phyloP scores from a whole-genome alignment of 64 coral and sea anemone genomes.

The Montipora efflorescens region DNA sequence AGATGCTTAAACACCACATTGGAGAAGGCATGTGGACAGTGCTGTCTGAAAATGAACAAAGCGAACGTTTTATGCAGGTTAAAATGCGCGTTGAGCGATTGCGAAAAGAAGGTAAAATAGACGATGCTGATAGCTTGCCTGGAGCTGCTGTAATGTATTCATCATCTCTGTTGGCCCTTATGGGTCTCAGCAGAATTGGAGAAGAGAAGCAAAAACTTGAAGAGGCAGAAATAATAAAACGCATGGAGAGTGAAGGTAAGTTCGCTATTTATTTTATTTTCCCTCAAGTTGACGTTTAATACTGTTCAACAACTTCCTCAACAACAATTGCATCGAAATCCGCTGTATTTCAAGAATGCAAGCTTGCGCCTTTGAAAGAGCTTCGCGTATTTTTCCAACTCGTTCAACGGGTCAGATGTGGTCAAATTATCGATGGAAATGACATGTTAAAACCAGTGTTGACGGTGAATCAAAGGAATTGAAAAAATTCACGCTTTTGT shows the following conservation, averaged over 20 bases:
- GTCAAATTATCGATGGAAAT: too few relatives aligned
- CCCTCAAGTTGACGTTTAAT: too few relatives aligned
- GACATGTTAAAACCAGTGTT: too few relatives aligned
- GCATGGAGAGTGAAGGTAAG: slow-evolving; percentile 79
- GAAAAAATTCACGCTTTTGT: too few relatives aligned
- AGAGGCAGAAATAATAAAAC: slow-evolving; percentile 74
- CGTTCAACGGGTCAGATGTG: too few relatives aligned
- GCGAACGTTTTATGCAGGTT: slow-evolving; percentile 83
- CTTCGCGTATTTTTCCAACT: too few relatives aligned
- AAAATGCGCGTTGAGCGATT: slow-evolving; percentile 80
- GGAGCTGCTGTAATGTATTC: slow-evolving; percentile 37
- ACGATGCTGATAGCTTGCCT: slow-evolving; percentile 41
- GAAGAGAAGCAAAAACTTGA: slow-evolving; percentile 38
- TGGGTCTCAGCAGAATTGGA: slow-evolving; percentile 80
- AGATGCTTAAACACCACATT: slow-evolving; percentile 85
- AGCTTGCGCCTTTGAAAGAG: too few relatives aligned
- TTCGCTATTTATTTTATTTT: too few relatives aligned
- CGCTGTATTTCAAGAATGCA: too few relatives aligned
- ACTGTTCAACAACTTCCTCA: too few relatives aligned
- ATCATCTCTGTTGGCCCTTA: slow-evolving; percentile 67
- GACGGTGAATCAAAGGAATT: too few relatives aligned
- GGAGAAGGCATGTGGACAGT: slow-evolving; percentile 98
- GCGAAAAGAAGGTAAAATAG: slow-evolving; percentile 76
- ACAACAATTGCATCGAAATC: too few relatives aligned
- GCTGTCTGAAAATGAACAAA: slow-evolving; percentile 83